These are phyloP conservation scores for Zaprionus taronus DNA, from an alignment of 1,140 invertebrate species.

Conservation along the genomic window DNA sequence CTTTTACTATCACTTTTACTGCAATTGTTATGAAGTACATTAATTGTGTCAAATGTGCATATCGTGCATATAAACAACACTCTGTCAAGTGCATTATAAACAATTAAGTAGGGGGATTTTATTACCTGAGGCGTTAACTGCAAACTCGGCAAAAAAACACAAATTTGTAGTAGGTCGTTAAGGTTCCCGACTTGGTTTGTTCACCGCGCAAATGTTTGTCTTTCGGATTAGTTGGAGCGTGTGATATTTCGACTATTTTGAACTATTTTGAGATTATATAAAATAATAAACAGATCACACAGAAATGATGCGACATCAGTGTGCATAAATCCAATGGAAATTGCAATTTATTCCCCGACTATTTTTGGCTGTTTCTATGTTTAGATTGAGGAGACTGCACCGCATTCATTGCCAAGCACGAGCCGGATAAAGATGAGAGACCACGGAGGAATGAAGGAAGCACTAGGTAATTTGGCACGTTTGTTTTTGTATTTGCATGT, in stretches of 20 bases:
- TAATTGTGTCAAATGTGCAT: not conserved
- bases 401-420: conserved; percentile 37
- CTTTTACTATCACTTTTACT: not conserved
- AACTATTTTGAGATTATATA: not conserved
- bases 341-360: conserved; percentile 5
- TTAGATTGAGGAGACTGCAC: conserved; percentile 9
- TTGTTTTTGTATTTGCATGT: not conserved
- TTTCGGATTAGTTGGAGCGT: not conserved
- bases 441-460: not conserved
- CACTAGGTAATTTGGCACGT: not conserved
- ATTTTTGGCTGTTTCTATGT: conserved; percentile 15
- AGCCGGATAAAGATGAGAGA: not conserved
- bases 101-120: not conserved
- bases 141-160: not conserved
- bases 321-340: not conserved
- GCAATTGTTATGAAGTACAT: not conserved
- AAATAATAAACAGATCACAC: not conserved
- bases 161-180: not conserved
- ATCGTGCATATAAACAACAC: not conserved
- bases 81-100: not conserved
- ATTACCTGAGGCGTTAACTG: conserved; percentile 1
- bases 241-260: not conserved
- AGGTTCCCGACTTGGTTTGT: not conserved
- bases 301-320: not conserved
- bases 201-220: not conserved